Conservation (phyloP, 2,888 invertebrate genomes). For the Stenodema calcarata region DNA sequence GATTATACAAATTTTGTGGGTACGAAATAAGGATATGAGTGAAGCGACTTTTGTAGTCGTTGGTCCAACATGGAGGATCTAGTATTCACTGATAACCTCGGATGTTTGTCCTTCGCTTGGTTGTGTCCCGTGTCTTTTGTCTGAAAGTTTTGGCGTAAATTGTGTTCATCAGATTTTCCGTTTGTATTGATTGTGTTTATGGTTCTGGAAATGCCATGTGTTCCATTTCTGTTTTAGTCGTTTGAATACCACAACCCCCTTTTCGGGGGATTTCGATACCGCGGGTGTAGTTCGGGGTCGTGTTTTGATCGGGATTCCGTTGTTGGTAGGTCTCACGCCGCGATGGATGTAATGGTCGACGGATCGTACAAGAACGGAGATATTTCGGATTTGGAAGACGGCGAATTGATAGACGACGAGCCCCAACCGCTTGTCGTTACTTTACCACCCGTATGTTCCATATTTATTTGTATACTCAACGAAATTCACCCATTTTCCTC, state of each 20-base stretch:
- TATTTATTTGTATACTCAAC: background rate
- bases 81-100: too few relatives aligned
- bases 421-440: background rate
- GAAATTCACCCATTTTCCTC: background rate
- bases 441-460: constrained; percentile 13
- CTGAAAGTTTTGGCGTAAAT: too few relatives aligned
- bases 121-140: too few relatives aligned
- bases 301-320: background rate
- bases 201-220: too few relatives aligned
- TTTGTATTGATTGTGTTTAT: too few relatives aligned
- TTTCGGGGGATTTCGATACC: background rate
- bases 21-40: too few relatives aligned
- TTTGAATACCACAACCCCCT: background rate
- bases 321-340: background rate
- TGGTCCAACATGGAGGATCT: too few relatives aligned
- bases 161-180: too few relatives aligned
- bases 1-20: too few relatives aligned
- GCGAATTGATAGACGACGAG: constrained; percentile 34
- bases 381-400: constrained; percentile 24
- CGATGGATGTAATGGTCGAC: constrained; percentile 40
- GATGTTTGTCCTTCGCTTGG: too few relatives aligned
- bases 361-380: constrained; percentile 32
- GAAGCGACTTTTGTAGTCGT: too few relatives aligned
- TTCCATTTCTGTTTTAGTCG: background rate
- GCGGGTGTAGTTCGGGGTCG: background rate